Evolutionary conservation across 2,113 vertebrate genomes (phyloP).

Genomic region (Steatornis caripensis): DNA sequence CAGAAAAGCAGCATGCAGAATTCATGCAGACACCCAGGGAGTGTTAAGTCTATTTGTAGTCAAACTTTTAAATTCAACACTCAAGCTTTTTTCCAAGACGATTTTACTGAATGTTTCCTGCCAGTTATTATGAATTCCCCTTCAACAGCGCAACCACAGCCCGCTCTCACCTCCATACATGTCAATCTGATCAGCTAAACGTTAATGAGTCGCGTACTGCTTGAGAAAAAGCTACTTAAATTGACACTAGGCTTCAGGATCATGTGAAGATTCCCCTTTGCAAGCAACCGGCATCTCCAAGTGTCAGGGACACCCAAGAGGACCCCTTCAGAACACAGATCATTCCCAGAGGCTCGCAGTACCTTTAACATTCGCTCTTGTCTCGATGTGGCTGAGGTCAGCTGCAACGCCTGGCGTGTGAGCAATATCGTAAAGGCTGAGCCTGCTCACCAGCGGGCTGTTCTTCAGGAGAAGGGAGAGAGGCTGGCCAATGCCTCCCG

Average conservation of each 20-base stretch:
- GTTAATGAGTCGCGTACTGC: background rate
- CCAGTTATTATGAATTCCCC: background rate
- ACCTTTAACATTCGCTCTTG: conserved; percentile 88
- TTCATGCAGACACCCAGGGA: fast-evolving
- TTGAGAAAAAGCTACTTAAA: background rate
- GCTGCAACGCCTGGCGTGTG: conserved; percentile 95
- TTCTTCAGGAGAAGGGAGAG: conserved; percentile 96
- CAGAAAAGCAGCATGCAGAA: background rate
- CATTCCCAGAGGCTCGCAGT: background rate
- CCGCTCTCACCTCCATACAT: background rate
- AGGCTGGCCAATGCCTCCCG: conserved; percentile 95
- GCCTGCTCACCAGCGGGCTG: conserved; percentile 89
- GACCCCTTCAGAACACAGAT: fast-evolving
- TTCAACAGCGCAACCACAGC: background rate
- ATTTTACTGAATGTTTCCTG: background rate
- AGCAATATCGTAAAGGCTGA: conserved; percentile 90
- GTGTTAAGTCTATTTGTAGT: background rate
- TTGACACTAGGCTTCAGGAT: background rate
- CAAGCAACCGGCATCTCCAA: fast-evolving
- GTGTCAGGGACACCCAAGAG: background rate
- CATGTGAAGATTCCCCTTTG: background rate
- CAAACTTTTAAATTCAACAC: background rate
- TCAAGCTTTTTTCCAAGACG: background rate
- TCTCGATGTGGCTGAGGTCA: conserved; percentile 97
- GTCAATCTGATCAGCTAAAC: background rate